Base-by-base conservation (phyloP, 2,113 vertebrate genomes). In the Shinisaurus crocodilurus region DNA sequence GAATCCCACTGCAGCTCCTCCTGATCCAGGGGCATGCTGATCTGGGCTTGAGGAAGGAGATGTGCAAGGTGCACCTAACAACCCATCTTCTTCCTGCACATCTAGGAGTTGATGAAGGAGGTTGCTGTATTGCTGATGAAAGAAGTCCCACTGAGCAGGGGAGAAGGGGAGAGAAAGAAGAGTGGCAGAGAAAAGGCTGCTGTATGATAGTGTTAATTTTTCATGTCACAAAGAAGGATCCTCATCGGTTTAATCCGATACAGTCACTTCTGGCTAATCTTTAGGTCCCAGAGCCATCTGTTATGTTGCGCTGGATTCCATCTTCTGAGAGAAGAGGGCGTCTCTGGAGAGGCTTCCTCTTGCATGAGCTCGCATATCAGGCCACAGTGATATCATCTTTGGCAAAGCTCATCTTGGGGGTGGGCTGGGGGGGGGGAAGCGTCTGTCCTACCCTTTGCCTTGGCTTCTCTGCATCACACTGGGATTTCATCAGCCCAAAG, bases 361-460 rank as follows among this genome's bases (percentile, higher is more conserved):
- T 12, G 29, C 69, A 34, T 83, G 69, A 63, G 80, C 80, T 83
- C 50, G 27, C 50, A 83, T 63, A 37, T 48, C 37, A 75, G 75
- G 80, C 69, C 69, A 60, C 37, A 83, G 82, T 89, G 88, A 89
- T 50, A 74, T 89, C 80, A 89, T 75, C 69, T 43, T 63, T 83
- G 57, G 50, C 80, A 74, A 82, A 83, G 81, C 37, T 75, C 37
- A 63, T 89, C 29, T 25, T 13, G 69, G 37, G 37, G 18, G 40
- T 63, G 54, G 80, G 23, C 20, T 12, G 67, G n/a, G 37, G 29
- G 40, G 45, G 54, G 69, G 63, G 76, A 70, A 82, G 79, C 34
- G 9, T 72, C 65, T 89, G 79, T 60, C 81, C 54, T 43, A 34
- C 65, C 67, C 3, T 45, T 60, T 83, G 25, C 20, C 6, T 83